A percentile compares a stretch with the other conserved stretches of the same genome.
phyloP scores from a whole-genome alignment of 2,113 vertebrate species.

The Aleadryas rufinucha region DNA sequence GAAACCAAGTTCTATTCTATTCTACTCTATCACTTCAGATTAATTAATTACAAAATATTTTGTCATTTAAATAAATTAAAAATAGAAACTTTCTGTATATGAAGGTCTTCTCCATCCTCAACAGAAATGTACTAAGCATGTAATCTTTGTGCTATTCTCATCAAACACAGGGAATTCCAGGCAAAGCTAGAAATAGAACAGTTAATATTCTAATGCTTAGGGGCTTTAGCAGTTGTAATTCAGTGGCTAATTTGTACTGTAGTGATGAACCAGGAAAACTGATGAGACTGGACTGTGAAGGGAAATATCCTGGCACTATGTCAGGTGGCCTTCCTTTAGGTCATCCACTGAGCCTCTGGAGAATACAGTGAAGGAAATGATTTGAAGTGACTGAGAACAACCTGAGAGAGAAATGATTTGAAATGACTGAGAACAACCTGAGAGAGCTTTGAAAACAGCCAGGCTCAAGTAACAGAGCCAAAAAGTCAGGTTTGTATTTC shows the following conservation, averaged over 20 bases:
- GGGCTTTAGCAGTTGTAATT: background rate
- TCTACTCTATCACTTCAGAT: background rate
- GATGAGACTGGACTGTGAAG: background rate
- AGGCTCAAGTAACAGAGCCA: background rate
- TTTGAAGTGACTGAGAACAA: background rate
- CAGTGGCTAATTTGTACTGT: background rate
- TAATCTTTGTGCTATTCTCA: background rate
- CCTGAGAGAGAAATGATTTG: background rate
- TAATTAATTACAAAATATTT: background rate
- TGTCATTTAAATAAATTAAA: background rate
- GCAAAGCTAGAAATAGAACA: background rate
- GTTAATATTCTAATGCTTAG: background rate
- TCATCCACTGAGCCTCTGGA: background rate
- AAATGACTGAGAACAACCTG: background rate
- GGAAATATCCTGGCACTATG: background rate
- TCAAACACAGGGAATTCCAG: background rate
- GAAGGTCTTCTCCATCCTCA: background rate
- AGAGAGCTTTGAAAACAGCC: background rate
- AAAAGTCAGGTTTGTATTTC: background rate
- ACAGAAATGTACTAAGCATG: background rate
- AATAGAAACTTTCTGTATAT: background rate
- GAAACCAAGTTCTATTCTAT: background rate
- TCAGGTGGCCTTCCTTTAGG: background rate
- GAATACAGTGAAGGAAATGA: background rate
- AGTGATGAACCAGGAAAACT: background rate